Evolutionary conservation across 2,113 vertebrate genomes (phyloP).

Genomic region (Nannobrachium achirus): DNA sequence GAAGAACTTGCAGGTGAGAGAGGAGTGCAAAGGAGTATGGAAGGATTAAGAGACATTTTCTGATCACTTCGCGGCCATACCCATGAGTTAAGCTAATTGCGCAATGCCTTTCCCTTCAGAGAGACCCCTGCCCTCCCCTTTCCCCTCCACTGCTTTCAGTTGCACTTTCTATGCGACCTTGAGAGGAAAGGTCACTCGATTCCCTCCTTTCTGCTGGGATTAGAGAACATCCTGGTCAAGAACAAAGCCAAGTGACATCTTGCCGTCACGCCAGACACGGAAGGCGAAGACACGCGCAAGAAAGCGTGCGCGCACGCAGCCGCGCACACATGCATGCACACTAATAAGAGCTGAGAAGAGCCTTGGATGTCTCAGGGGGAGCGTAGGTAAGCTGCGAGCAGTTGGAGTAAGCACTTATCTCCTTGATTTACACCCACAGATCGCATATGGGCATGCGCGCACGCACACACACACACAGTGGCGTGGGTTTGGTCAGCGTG

Average conservation of each 20-base stretch:
- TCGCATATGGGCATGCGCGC: background rate
- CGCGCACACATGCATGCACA: slow-evolving; percentile 29
- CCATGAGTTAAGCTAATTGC: background rate
- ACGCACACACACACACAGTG: slow-evolving; percentile 20
- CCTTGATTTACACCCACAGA: slow-evolving; percentile 50
- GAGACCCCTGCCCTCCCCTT: background rate
- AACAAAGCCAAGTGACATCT: slow-evolving; percentile 35
- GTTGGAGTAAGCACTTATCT: slow-evolving; percentile 55
- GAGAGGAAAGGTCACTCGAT: slow-evolving; percentile 26
- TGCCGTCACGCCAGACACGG: slow-evolving; percentile 13
- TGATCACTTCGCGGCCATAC: background rate
- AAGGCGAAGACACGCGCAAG: background rate
- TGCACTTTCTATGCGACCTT: slow-evolving; percentile 14
- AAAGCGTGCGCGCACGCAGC: background rate
- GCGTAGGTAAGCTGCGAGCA: slow-evolving; percentile 39
- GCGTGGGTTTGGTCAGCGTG: slow-evolving; percentile 42
- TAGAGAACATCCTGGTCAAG: slow-evolving; percentile 32
- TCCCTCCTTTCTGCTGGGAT: slow-evolving; percentile 31
- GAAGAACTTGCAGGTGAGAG: background rate
- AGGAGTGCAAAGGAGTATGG: background rate
- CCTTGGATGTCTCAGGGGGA: slow-evolving; percentile 31
- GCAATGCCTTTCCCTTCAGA: background rate
- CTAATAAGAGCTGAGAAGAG: slow-evolving; percentile 43
- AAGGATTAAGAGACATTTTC: background rate
- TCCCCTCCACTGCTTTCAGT: slow-evolving; percentile 5